phyloP scores from a whole-genome alignment of 2,113 vertebrate genomes.

The Pungitius pungitius region DNA sequence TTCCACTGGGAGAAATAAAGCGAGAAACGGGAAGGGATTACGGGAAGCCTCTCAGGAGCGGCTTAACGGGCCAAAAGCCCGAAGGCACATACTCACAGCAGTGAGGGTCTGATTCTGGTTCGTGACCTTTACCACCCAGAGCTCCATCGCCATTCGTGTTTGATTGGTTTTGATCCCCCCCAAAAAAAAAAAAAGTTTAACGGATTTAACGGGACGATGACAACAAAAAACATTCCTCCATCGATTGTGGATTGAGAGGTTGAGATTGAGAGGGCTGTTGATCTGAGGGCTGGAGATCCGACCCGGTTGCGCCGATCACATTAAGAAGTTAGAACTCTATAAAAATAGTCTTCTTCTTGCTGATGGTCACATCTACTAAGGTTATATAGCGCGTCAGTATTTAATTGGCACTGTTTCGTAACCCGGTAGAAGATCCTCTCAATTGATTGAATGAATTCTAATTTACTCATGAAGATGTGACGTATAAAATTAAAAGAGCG shows the following conservation, averaged over 20 bases:
- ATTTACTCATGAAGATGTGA: background rate
- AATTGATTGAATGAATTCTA: too few relatives aligned
- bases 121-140: constrained; percentile 53
- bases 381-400: too few relatives aligned
- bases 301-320: too few relatives aligned
- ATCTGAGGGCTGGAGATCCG: too few relatives aligned
- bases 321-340: too few relatives aligned
- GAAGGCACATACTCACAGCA: constrained; percentile 37
- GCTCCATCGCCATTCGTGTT: constrained; percentile 36
- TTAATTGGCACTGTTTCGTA: too few relatives aligned
- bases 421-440: too few relatives aligned
- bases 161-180: constrained; percentile 50
- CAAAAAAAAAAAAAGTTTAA: constrained; percentile 14
- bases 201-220: constrained; percentile 1
- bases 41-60: constrained; percentile 60
- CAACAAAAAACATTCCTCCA: constrained; percentile 18
- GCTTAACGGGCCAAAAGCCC: constrained; percentile 58
- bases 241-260: background rate
- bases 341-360: too few relatives aligned
- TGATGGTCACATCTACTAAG: too few relatives aligned
- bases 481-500: background rate
- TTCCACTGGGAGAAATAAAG: constrained; percentile 58
- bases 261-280: too few relatives aligned
- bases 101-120: constrained; percentile 46
- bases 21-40: constrained; percentile 66